Evolutionary conservation across 2,113 vertebrate genomes (phyloP).

Genomic region (Ptyas mucosa): DNA sequence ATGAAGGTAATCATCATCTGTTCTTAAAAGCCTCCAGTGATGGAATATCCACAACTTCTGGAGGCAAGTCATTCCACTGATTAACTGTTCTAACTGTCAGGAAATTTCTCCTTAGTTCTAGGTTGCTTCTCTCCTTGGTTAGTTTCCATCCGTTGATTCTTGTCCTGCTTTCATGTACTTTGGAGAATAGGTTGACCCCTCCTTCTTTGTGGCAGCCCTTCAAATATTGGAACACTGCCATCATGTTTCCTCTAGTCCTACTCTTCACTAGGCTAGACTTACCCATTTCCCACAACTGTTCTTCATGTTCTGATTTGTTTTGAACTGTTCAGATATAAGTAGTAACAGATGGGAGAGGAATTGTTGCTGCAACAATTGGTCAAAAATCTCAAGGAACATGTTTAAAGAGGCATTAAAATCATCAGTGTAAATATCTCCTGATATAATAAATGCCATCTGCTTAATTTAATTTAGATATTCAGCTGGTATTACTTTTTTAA

Average conservation of each 20-base stretch:
- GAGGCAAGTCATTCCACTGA: no score
- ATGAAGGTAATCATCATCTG: no score
- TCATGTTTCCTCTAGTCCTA: neutral
- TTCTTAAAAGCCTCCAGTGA: neutral
- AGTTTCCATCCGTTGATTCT: neutral
- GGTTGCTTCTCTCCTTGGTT: neutral
- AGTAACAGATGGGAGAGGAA: neutral
- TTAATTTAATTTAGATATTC: neutral
- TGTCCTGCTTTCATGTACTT: neutral
- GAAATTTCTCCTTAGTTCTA: neutral
- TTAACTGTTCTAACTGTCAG: neutral
- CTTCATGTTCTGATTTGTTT: neutral
- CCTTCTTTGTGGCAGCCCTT: neutral
- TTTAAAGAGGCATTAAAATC: neutral
- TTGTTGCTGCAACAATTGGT: neutral
- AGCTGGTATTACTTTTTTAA: neutral
- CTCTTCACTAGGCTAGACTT: neutral
- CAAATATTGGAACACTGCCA: neutral
- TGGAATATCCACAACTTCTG: neutral
- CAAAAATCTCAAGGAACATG: neutral
- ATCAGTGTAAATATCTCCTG: neutral
- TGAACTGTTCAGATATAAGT: neutral
- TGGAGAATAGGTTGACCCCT: neutral
- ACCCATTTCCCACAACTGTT: neutral
- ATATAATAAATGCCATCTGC: neutral